Percentiles rank a stretch among this genome's conserved stretches.
Evolutionary conservation across 2,113 vertebrate species (phyloP).

Genomic region (Leptodactylus fuscus): DNA sequence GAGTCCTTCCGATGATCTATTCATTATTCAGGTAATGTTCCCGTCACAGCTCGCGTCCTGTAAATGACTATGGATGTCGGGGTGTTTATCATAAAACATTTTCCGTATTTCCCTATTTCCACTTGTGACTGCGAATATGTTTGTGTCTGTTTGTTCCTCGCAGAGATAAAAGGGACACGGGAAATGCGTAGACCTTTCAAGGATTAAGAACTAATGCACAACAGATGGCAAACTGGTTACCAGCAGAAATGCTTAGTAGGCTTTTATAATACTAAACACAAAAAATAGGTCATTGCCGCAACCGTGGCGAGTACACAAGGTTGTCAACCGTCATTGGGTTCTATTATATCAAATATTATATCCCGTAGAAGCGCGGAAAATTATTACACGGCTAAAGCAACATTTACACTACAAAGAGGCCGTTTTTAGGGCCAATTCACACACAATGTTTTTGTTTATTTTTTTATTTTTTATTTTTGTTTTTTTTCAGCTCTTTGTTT

Average conservation of each 20-base stretch:
- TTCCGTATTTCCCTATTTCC: slow-evolving; percentile 5
- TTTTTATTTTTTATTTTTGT: no score
- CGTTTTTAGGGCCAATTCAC: no score
- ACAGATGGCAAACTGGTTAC: slow-evolving; percentile 56
- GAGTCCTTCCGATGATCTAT: not conserved
- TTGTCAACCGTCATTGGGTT: not conserved
- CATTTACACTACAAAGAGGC: no score
- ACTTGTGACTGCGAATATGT: not conserved
- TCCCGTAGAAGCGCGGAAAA: not conserved
- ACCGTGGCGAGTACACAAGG: not conserved
- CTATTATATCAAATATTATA: not conserved
- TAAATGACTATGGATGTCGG: not conserved
- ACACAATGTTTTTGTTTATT: no score
- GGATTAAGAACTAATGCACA: slow-evolving; percentile 43
- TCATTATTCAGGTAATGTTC: not conserved
- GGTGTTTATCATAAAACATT: not conserved
- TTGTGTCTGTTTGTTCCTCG: not conserved
- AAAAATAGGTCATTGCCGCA: slow-evolving; percentile 47
- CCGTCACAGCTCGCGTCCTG: no score
- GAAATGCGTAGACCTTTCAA: slow-evolving; percentile 23
- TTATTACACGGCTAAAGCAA: no score
- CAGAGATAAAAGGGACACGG: not conserved
- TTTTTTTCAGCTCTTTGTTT: no score
- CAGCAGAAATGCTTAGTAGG: slow-evolving; percentile 25
- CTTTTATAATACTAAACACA: slow-evolving; percentile 36